Percentiles rank a stretch among this genome's conserved stretches.
phyloP scores from a whole-genome alignment of 2,797 vertebrate genomes.

The Poecilia picta region DNA sequence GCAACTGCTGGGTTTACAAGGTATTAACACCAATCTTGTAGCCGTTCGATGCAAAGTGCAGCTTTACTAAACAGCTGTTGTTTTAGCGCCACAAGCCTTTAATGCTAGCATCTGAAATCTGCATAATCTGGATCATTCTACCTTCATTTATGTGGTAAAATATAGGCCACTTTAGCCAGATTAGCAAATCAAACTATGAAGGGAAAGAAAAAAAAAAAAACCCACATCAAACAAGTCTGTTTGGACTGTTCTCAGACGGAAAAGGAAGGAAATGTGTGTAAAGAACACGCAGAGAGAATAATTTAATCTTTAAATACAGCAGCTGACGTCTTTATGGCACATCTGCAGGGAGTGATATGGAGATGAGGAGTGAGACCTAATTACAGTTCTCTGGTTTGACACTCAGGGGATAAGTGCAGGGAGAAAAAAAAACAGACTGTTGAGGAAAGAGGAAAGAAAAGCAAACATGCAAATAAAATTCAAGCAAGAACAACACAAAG shows the following conservation, averaged over 20 bases:
- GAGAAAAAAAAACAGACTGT: conserved; percentile 20
- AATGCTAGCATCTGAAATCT: neutral
- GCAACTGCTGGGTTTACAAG: neutral
- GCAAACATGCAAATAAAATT: conserved; percentile 6
- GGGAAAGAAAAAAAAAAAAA: neutral
- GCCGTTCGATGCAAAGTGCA: neutral
- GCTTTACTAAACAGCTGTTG: conserved; percentile 1
- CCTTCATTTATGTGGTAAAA: neutral
- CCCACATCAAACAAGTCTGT: neutral
- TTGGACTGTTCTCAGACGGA: neutral
- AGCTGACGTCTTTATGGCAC: conserved; percentile 49
- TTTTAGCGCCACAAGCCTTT: neutral
- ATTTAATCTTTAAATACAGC: conserved; percentile 59
- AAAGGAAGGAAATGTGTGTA: neutral
- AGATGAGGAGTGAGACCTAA: conserved; percentile 65
- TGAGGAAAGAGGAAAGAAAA: neutral
- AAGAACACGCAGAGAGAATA: conserved; percentile 2
- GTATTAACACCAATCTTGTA: conserved; percentile 1
- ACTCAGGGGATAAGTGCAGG: conserved; percentile 24
- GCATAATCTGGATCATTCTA: neutral
- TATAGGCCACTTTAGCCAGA: neutral
- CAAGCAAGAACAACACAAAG: conserved; percentile 14
- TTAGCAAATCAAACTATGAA: neutral
- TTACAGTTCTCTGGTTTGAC: conserved; percentile 66
- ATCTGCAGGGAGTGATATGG: conserved; percentile 56